Evolutionary conservation across 2,888 invertebrate genomes (phyloP).

Genomic region (Lydus trimaculatus): DNA sequence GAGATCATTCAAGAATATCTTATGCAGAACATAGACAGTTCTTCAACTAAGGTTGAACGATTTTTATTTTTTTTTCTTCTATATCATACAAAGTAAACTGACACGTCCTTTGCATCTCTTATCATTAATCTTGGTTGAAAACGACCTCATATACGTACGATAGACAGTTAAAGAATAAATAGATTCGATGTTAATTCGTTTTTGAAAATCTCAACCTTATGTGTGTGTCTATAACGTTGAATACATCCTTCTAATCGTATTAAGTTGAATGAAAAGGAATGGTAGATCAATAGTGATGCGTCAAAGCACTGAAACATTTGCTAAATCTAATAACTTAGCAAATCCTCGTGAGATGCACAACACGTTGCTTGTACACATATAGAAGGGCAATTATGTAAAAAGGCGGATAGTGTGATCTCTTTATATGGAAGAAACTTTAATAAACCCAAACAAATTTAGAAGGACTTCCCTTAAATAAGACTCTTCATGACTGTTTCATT

Average conservation of each 20-base stretch:
- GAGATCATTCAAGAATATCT: conserved; percentile 36
- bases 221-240: background rate
- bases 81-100: background rate
- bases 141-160: background rate
- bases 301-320: conserved; percentile 30
- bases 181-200: conserved; percentile 3
- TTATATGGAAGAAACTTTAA: background rate
- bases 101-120: background rate
- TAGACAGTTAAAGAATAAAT: background rate
- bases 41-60: background rate
- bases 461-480: too few species aligned
- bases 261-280: conserved; percentile 24
- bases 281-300: conserved; percentile 29
- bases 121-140: conserved; percentile 6
- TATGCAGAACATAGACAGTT: conserved; percentile 24
- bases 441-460: background rate
- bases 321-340: conserved; percentile 30
- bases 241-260: conserved; percentile 20
- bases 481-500: background rate
- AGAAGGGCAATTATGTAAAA: too few species aligned
- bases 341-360: conserved; percentile 32
- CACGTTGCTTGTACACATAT: conserved; percentile 30
- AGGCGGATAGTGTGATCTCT: too few species aligned
- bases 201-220: conserved; percentile 8
- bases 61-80: background rate